phyloP scores from a whole-genome alignment of 2,113 vertebrate species.

The Pomatostomus ruficeps region DNA sequence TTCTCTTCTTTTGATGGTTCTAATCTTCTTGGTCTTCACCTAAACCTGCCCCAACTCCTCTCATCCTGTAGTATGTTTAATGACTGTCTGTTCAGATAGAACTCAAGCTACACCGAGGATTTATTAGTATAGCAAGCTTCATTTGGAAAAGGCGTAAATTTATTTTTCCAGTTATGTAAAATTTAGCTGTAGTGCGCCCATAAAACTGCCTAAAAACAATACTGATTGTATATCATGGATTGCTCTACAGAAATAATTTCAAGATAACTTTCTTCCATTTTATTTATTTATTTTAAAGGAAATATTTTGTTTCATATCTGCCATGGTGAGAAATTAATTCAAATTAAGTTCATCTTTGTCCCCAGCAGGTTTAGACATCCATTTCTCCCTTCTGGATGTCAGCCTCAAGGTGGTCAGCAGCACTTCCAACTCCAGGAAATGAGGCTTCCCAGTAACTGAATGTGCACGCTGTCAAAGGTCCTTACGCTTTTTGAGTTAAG shows the following conservation, averaged over 20 bases:
- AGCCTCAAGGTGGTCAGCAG: neutral
- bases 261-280: neutral
- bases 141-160: conserved; percentile 40
- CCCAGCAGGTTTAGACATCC: neutral
- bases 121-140: conserved; percentile 32
- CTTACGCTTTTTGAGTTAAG: neutral
- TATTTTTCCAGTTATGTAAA: conserved; percentile 61
- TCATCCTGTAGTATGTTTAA: conserved; percentile 36
- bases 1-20: neutral
- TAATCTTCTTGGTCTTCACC: neutral
- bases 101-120: conserved; percentile 50
- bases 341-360: neutral
- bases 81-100: conserved; percentile 18
- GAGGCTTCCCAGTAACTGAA: neutral
- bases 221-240: conserved; percentile 32
- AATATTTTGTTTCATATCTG: neutral
- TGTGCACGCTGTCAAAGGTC: neutral
- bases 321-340: neutral
- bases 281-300: neutral
- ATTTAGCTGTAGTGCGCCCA: conserved; percentile 35
- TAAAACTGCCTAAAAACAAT: conserved; percentile 44
- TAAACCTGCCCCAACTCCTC: neutral
- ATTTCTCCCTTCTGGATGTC: neutral
- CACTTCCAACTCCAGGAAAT: neutral
- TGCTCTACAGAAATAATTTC: neutral